These are phyloP conservation scores for Pachyseris speciosa DNA, from an alignment of 64 coral and sea anemone species.

Conservation along the genomic window DNA sequence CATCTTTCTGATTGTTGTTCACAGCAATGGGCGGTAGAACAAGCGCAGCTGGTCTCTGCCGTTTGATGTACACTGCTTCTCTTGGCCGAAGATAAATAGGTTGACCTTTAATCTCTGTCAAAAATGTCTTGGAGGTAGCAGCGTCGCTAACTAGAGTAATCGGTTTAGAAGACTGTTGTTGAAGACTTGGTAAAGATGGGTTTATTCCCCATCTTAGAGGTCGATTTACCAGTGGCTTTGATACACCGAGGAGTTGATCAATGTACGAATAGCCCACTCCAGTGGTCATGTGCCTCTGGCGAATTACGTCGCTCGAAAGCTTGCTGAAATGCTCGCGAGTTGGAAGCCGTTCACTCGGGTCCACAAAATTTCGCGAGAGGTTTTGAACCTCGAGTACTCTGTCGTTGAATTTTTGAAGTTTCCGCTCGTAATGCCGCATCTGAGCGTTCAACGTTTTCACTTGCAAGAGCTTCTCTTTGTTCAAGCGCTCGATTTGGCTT, in stretches of 20 bases:
- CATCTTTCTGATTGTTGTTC: not conserved
- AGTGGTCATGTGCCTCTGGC: conserved; percentile 5
- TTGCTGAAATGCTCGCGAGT: conserved; percentile 19
- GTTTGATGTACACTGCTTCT: conserved; percentile 30
- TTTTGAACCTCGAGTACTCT: conserved; percentile 56
- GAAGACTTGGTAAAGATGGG: conserved; percentile 56
- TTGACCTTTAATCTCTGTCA: conserved; percentile 70
- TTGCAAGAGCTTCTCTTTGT: conserved; percentile 63
- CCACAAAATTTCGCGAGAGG: conserved; percentile 17
- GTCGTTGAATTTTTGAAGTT: conserved; percentile 48
- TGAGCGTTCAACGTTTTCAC: conserved; percentile 49
- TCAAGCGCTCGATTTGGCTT: conserved; percentile 61
- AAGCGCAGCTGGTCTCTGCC: not conserved
- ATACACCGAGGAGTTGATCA: conserved; percentile 8
- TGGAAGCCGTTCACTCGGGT: not conserved
- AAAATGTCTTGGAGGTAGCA: conserved; percentile 8
- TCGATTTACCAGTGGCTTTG: conserved; percentile 50
- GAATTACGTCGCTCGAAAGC: conserved; percentile 18
- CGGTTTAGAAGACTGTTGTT: conserved; percentile 6
- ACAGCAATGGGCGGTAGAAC: conserved; percentile 46
- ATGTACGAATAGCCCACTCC: conserved; percentile 61
- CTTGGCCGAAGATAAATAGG: conserved; percentile 57
- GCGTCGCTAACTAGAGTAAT: not conserved
- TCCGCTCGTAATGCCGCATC: conserved; percentile 47
- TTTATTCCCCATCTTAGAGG: conserved; percentile 70